Conservation (phyloP, 2,797 vertebrate species). For the Rhinoraja longicauda region DNA sequence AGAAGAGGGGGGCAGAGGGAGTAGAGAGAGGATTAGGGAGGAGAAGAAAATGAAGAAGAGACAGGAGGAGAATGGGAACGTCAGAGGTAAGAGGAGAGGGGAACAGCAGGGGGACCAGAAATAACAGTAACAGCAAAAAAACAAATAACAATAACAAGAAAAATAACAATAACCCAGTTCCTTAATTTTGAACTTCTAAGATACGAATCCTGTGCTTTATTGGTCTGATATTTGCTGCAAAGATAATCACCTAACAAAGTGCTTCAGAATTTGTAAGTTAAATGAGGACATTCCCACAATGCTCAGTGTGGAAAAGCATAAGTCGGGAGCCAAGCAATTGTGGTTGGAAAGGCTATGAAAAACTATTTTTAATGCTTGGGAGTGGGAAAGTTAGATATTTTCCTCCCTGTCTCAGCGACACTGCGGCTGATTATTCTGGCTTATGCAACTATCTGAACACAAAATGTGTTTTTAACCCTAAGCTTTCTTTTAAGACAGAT, state of each 20-base stretch:
- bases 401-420: not conserved
- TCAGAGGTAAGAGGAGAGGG: no score
- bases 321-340: not conserved
- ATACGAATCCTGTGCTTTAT: not conserved
- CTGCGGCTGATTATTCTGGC: not conserved
- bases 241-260: not conserved
- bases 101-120: no score
- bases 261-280: not conserved
- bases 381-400: not conserved
- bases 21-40: no score
- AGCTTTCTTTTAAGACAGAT: not conserved
- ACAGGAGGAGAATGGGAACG: no score
- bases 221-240: not conserved
- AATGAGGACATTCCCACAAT: not conserved
- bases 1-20: no score
- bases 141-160: no score
- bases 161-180: no score
- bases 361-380: not conserved
- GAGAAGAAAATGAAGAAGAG: no score
- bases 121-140: no score
- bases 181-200: no score
- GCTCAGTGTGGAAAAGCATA: not conserved
- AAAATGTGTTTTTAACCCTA: not conserved
- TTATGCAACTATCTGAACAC: not conserved
- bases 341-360: not conserved